Percentiles rank a stretch among this genome's conserved stretches.
These are phyloP conservation scores for Conopomorpha cramerella DNA, from an alignment of 1,140 invertebrate species.

Conservation along the genomic window DNA sequence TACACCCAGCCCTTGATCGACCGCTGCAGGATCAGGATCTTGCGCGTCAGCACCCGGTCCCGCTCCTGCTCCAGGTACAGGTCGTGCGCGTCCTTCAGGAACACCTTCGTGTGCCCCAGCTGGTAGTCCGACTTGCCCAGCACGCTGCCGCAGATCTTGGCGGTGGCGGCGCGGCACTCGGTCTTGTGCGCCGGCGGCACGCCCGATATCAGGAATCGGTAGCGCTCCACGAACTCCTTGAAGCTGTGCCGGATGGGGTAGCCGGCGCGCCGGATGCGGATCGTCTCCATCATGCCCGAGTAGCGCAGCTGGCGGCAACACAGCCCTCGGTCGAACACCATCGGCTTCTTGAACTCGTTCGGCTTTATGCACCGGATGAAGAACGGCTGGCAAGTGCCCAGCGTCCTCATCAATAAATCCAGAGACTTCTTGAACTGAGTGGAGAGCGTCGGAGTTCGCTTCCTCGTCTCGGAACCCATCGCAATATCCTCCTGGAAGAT, in stretches of 20 bases:
- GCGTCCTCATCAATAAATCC: conserved; percentile 92
- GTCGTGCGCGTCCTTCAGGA: conserved; percentile 98
- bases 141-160: conserved; percentile 88
- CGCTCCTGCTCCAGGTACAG: conserved; percentile 95
- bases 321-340: conserved; percentile 94
- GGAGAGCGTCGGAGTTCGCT: conserved; percentile 91
- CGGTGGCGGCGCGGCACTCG: conserved; percentile 84
- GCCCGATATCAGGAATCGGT: conserved; percentile 91
- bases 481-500: conserved; percentile 92
- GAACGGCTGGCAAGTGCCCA: conserved; percentile 95
- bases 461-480: conserved; percentile 94
- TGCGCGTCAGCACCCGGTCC: conserved; percentile 90
- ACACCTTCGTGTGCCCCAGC: conserved; percentile 97
- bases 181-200: conserved; percentile 93
- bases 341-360: conserved; percentile 97
- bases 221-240: conserved; percentile 94
- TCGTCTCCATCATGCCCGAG: conserved; percentile 99
- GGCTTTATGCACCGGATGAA: conserved; percentile 99
- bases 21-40: conserved; percentile 93
- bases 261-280: conserved; percentile 93
- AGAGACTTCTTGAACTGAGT: conserved; percentile 97
- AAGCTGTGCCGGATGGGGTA: conserved; percentile 98
- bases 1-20: conserved; percentile 96
- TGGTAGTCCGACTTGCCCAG: conserved; percentile 95
- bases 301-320: conserved; percentile 96